A percentile compares a stretch with the other conserved stretches of the same genome.
These are phyloP conservation scores for Catharus ustulatus DNA, from an alignment of 2,797 vertebrate species.

Conservation along the genomic window DNA sequence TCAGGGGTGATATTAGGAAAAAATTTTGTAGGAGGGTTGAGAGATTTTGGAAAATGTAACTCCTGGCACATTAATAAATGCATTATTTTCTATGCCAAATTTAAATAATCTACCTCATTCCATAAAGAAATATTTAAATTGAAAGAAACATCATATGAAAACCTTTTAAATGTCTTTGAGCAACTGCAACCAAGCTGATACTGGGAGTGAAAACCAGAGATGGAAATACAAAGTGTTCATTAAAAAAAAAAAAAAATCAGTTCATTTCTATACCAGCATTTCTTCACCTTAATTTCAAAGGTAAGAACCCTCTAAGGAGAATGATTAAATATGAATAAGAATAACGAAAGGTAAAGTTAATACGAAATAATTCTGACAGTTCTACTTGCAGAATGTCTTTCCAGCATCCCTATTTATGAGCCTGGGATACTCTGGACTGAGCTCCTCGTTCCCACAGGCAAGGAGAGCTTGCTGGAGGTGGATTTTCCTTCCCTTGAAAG, in stretches of 20 bases:
- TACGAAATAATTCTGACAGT: not conserved
- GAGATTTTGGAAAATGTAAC: not conserved
- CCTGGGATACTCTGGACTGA: not conserved
- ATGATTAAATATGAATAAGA: not conserved
- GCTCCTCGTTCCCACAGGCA: not conserved
- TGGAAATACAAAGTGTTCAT: not conserved
- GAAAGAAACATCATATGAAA: not conserved
- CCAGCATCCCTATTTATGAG: not conserved
- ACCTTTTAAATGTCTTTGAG: not conserved
- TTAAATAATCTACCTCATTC: not conserved
- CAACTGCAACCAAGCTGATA: not conserved
- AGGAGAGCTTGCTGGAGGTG: not conserved
- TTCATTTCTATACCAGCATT: not conserved
- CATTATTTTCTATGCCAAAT: not conserved
- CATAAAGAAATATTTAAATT: not conserved
- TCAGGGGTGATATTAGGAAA: not conserved
- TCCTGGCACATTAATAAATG: not conserved
- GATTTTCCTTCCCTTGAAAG: not conserved
- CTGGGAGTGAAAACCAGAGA: not conserved
- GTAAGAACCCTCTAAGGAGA: not conserved
- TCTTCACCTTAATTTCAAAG: not conserved
- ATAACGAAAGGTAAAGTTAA: not conserved
- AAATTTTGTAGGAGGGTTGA: not conserved
- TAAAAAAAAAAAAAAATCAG: fast-evolving
- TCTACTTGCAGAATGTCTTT: not conserved